These are phyloP conservation scores for Plebejus argus DNA, from an alignment of 2,888 invertebrate genomes.

Conservation along the genomic window DNA sequence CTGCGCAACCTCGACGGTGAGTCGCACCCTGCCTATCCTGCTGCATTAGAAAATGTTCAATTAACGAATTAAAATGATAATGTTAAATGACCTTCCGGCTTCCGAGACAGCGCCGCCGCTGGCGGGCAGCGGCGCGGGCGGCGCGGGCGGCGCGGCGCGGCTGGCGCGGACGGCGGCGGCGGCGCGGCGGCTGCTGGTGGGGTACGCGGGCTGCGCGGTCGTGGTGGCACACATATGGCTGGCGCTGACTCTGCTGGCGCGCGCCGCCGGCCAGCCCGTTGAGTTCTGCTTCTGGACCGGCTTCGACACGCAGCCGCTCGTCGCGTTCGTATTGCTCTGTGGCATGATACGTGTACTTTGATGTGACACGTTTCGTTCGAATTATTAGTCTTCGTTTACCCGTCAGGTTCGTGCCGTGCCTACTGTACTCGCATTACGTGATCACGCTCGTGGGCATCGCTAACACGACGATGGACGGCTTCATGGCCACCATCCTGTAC, in stretches of 20 bases:
- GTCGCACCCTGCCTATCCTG: no score
- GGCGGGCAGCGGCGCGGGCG: constrained; percentile 27
- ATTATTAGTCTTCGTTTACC: background rate
- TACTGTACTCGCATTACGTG: constrained; percentile 66
- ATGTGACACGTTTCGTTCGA: background rate
- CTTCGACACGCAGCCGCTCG: constrained; percentile 39
- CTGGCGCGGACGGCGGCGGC: constrained; percentile 41
- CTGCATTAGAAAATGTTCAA: background rate
- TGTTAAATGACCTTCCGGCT: background rate
- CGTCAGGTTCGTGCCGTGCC: constrained; percentile 55
- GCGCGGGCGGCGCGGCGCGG: constrained; percentile 32
- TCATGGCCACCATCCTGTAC: constrained; percentile 64
- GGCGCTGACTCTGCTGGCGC: constrained; percentile 53
- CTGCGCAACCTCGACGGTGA: constrained; percentile 47
- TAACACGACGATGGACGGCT: constrained; percentile 75
- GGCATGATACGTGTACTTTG: background rate
- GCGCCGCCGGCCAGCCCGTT: constrained; percentile 47
- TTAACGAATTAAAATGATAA: background rate
- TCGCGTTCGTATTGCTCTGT: constrained; percentile 34
- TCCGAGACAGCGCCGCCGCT: constrained; percentile 38
- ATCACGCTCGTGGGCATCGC: constrained; percentile 70
- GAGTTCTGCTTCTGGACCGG: constrained; percentile 53
- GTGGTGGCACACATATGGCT: constrained; percentile 63
- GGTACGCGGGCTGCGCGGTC: constrained; percentile 55
- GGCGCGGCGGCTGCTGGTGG: constrained; percentile 46